Base-by-base conservation (phyloP, 2,113 vertebrate species). In the Sprattus sprattus region DNA sequence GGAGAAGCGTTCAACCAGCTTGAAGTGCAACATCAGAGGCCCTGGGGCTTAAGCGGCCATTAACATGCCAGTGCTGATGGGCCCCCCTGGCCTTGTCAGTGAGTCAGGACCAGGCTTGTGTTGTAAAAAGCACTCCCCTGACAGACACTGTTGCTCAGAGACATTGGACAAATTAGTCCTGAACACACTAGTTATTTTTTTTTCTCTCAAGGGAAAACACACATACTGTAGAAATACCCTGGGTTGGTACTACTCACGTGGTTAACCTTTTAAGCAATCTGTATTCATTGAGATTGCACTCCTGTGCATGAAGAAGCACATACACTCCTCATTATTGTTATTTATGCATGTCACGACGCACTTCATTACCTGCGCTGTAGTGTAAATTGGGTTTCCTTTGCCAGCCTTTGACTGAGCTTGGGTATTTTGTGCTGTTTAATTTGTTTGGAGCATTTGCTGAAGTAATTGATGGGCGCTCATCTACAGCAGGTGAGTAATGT, bases 1-100 rank as follows among this genome's bases (percentile, higher is more conserved):
- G 64, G 64, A 86, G 85, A 45, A 80, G 82, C 85, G 20, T 84
- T 84, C 84, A 22, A 45, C 4, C 22, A 75, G 78, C 78, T 86
- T 25, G 50, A 18, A 82, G 46, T 46, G 54, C 25, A 4, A 25
- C 64, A 8, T 13, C 9, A 2, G 9, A 71, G 64, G 25, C 64
- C n/a, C 64, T 13, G 11, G 11, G 22, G 64, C 64, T 32, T 32
- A 32, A 28, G 28, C 15, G 64, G 64, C 2, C 11, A 25, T 71
- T 71, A 71, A 71, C 20, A 25, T 71, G 10, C 64, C 64, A 71
- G 64, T 10, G 64, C n/a, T 71, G 64, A 71, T 32, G 64, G 64
- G 25, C 25, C 25, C 64, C 0, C 8, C 2, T 71, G 64, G 64
- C n/a, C 64, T n/a, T 67, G 7, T 71, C 6, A 6, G n/a, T 10